Percentiles rank a stretch among this genome's conserved stretches.
phyloP scores from a whole-genome alignment of 2,888 invertebrate species.

The Tenthredo scrophulariae region DNA sequence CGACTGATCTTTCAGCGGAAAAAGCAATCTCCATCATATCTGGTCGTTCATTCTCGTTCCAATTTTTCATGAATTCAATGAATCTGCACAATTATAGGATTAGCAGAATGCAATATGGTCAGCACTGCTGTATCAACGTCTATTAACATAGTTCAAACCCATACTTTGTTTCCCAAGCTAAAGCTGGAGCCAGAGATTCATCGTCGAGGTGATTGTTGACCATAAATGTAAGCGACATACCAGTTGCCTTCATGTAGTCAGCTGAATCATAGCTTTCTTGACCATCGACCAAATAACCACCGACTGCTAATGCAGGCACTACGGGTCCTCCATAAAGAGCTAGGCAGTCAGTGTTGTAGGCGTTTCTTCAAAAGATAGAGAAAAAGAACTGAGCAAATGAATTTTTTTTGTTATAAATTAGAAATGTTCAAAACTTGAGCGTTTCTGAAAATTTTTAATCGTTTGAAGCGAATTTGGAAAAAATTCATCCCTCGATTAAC shows the following conservation, averaged over 20 bases:
- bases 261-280: constrained; percentile 79
- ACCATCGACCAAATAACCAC: constrained; percentile 84
- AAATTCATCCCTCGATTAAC: constrained; percentile 60
- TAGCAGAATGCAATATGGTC: not conserved
- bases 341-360: constrained; percentile 84
- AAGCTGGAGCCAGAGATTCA: constrained; percentile 81
- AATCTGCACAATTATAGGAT: constrained; percentile 77
- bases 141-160: not conserved
- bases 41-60: constrained; percentile 79
- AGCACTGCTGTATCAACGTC: not conserved
- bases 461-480: constrained; percentile 51
- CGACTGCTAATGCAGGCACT: constrained; percentile 90
- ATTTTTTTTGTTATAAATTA: not conserved
- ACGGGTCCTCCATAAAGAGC: constrained; percentile 94
- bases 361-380: constrained; percentile 76
- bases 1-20: constrained; percentile 91
- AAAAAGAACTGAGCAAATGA: constrained; percentile 40
- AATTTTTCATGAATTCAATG: constrained; percentile 84
- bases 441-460: no score
- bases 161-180: constrained; percentile 88
- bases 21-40: constrained; percentile 86
- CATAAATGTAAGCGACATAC: constrained; percentile 88
- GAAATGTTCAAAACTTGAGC: not conserved
- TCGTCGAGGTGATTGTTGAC: constrained; percentile 85
- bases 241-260: constrained; percentile 83